Percentiles rank a stretch among this genome's conserved stretches.
Conservation (phyloP, 2,888 invertebrate species). For the Amorpha juglandis region DNA sequence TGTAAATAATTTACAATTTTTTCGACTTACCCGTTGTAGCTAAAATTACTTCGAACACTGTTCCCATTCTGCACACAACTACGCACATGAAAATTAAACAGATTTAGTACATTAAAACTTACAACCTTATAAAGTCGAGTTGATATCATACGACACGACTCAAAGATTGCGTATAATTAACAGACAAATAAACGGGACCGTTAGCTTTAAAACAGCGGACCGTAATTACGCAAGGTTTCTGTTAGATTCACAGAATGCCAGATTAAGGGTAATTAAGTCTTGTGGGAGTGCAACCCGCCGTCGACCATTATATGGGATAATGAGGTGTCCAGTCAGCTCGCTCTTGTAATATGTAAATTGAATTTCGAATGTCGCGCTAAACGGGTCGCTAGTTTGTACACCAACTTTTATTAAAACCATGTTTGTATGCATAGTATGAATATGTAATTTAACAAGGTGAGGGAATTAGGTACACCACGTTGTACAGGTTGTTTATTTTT, state of each 20-base stretch:
- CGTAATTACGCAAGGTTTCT: slow-evolving; percentile 74
- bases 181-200: slow-evolving; percentile 74
- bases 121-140: neutral
- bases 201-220: slow-evolving; percentile 70
- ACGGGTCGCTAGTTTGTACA: slow-evolving; percentile 39
- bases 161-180: slow-evolving; percentile 59
- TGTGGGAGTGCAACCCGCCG: slow-evolving; percentile 70
- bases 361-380: slow-evolving; percentile 66
- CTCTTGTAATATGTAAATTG: slow-evolving; percentile 79
- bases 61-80: neutral
- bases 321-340: slow-evolving; percentile 77
- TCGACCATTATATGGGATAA: slow-evolving; percentile 78
- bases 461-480: neutral
- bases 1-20: too few relatives aligned
- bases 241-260: slow-evolving; percentile 75
- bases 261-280: slow-evolving; percentile 81
- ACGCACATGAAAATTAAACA: neutral
- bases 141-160: slow-evolving; percentile 34
- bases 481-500: neutral
- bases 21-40: too few relatives aligned
- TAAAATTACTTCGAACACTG: neutral
- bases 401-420: slow-evolving; percentile 36
- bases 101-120: neutral
- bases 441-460: neutral
- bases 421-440: slow-evolving; percentile 28